phyloP scores from a whole-genome alignment of 2,113 vertebrate species.

The Gopherus flavomarginatus region DNA sequence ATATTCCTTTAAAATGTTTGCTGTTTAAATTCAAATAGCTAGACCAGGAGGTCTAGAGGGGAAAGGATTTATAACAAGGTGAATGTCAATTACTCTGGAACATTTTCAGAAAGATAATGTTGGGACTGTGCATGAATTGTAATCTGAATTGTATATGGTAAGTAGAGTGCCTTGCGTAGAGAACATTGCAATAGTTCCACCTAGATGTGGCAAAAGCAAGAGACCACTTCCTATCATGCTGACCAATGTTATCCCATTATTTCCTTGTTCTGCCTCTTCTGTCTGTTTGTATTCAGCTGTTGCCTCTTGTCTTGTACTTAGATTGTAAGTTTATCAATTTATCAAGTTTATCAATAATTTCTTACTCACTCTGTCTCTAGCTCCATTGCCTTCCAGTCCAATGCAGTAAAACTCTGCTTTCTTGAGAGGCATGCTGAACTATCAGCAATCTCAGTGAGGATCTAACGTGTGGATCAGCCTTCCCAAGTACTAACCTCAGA shows the following conservation, averaged over 20 bases:
- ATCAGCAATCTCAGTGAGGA: not conserved
- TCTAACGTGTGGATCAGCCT: not conserved
- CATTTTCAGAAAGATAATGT: not conserved
- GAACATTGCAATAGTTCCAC: not conserved
- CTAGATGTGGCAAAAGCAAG: not conserved
- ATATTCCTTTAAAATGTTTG: not conserved
- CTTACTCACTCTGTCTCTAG: not conserved
- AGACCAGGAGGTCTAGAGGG: not conserved
- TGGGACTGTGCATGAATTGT: not conserved
- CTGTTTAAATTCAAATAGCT: not conserved
- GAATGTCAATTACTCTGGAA: not conserved
- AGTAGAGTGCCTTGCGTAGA: not conserved
- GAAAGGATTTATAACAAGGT: not conserved
- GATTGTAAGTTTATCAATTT: not conserved
- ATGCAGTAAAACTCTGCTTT: not conserved
- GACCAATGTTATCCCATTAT: not conserved
- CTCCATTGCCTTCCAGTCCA: not conserved
- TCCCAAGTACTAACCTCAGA: not conserved
- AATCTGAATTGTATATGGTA: accelerated
- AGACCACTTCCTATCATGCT: not conserved
- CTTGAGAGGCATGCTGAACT: not conserved
- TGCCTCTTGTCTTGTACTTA: not conserved
- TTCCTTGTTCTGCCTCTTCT: not conserved
- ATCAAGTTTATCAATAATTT: too few species aligned
- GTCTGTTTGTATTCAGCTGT: not conserved